These are phyloP conservation scores for Hyles euphorbiae DNA, from an alignment of 1,140 invertebrate species.

Conservation along the genomic window DNA sequence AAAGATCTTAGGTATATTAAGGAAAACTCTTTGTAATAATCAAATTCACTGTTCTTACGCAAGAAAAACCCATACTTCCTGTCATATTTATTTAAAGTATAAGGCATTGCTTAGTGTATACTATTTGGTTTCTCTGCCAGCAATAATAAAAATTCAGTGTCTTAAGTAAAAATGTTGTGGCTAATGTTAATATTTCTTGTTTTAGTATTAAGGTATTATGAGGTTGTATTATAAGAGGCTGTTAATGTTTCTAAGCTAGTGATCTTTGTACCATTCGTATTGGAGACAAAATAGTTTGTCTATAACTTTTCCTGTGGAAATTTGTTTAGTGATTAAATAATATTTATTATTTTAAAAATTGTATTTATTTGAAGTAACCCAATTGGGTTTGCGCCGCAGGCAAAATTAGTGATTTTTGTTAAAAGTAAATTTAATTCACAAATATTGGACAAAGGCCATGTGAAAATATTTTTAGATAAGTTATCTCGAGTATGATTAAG, in stretches of 20 bases:
- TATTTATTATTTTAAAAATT: too few species aligned
- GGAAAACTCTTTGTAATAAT: background rate
- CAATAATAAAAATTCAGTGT: constrained; percentile 55
- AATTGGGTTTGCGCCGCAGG: too few species aligned
- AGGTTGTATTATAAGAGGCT: constrained; percentile 64
- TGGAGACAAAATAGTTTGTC: background rate
- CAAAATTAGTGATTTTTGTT: too few species aligned
- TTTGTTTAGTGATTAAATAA: background rate
- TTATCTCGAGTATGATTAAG: too few species aligned
- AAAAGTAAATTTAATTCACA: too few species aligned
- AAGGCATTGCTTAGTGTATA: background rate
- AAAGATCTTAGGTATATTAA: too few species aligned
- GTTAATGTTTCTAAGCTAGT: constrained; percentile 39
- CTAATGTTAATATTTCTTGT: constrained; percentile 41
- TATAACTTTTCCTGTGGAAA: background rate
- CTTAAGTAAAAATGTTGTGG: constrained; percentile 62
- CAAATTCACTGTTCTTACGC: background rate
- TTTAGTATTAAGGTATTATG: constrained; percentile 43
- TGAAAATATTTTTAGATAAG: too few species aligned
- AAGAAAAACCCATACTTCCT: background rate
- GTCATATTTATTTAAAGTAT: background rate
- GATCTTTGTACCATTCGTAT: constrained; percentile 26
- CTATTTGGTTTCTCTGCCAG: constrained; percentile 2
- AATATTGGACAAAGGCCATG: too few species aligned
- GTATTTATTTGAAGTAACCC: too few species aligned